Evolutionary conservation across 2,888 invertebrate genomes (phyloP).

Genomic region (Microplitis manilae): DNA sequence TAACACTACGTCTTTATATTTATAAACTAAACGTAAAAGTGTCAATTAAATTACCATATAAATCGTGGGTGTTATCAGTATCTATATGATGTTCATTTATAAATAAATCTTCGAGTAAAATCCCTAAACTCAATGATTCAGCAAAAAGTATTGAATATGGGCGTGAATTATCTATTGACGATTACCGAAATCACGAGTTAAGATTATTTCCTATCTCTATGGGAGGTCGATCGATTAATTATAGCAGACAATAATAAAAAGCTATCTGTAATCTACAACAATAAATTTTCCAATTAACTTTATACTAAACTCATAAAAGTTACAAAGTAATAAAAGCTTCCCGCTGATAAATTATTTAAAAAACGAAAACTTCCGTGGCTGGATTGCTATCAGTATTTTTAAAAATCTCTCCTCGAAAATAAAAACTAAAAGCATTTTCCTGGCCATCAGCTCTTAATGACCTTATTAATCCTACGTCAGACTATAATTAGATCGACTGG

Average conservation of each 20-base stretch:
- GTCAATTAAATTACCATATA: not conserved
- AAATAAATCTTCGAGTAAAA: not conserved
- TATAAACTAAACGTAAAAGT: not conserved
- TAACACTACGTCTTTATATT: not conserved
- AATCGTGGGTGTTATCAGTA: not conserved
- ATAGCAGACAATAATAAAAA: not conserved
- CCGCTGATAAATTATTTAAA: not conserved
- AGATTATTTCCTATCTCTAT: not conserved
- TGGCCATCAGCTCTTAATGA: not conserved
- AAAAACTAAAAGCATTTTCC: not conserved
- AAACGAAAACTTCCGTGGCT: not conserved
- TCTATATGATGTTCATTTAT: not conserved
- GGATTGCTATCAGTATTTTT: not conserved
- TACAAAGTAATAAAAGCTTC: not conserved
- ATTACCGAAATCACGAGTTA: not conserved
- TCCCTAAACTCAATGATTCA: not conserved
- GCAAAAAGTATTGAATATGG: not conserved
- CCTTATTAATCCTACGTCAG: not conserved
- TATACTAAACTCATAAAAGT: not conserved
- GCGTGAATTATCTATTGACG: not conserved
- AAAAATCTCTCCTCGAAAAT: not conserved
- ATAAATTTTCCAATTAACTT: not conserved
- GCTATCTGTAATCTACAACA: not conserved
- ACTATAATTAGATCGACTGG: not conserved
- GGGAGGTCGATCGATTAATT: not conserved